Evolutionary conservation across 2,888 invertebrate species (phyloP).

Genomic region (Aradus depressus): DNA sequence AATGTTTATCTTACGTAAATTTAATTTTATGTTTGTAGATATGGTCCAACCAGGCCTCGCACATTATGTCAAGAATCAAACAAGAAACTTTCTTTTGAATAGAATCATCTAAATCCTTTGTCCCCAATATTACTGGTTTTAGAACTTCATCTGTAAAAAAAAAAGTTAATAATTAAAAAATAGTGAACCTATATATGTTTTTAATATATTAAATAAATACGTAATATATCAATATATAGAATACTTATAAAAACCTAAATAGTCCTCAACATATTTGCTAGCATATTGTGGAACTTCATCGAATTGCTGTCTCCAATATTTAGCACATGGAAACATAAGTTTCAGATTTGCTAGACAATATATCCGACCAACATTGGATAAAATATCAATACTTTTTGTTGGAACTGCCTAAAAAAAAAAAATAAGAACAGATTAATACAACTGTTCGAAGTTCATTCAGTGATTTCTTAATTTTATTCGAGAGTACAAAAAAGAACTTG

Average conservation of each 20-base stretch:
- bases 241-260: conserved; percentile 46
- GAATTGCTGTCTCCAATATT: conserved; percentile 50
- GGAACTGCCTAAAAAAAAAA: conserved; percentile 50
- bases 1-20: conserved; percentile 44
- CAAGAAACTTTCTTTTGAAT: conserved; percentile 55
- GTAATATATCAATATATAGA: not conserved
- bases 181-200: not conserved
- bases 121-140: conserved; percentile 64
- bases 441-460: too few relatives aligned
- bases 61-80: conserved; percentile 67
- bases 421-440: too few relatives aligned
- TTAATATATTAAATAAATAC: not conserved
- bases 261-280: conserved; percentile 58
- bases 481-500: too few relatives aligned
- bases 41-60: conserved; percentile 79
- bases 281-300: conserved; percentile 40
- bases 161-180: conserved; percentile 31
- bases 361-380: conserved; percentile 64
- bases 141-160: conserved; percentile 66
- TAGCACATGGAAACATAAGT: conserved; percentile 63
- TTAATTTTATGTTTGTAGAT: conserved; percentile 71
- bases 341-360: conserved; percentile 68
- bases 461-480: too few relatives aligned
- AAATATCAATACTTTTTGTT: conserved; percentile 55
- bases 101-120: conserved; percentile 41